These are phyloP conservation scores for Agriotes lineatus DNA, from an alignment of 2,888 invertebrate genomes.

Conservation along the genomic window DNA sequence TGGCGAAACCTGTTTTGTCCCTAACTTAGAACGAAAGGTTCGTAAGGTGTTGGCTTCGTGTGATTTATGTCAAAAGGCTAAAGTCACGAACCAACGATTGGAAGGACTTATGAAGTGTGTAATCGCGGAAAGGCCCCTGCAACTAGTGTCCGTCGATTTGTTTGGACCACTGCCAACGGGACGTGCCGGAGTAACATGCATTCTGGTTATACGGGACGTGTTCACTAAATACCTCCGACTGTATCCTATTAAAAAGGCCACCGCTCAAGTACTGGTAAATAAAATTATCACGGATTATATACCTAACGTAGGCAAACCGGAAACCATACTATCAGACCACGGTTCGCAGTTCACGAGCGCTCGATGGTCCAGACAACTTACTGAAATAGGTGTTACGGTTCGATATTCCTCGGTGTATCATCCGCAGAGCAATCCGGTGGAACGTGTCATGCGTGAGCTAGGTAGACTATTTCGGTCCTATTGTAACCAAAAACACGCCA, in stretches of 20 bases:
- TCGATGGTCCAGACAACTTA: too few species aligned
- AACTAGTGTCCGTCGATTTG: neutral
- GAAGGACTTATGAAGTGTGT: neutral
- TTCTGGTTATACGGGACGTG: slow-evolving; percentile 26
- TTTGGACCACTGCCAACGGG: slow-evolving; percentile 6
- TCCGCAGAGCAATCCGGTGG: too few species aligned
- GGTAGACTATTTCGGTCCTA: too few species aligned
- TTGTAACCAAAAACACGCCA: too few species aligned
- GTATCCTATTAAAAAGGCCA: slow-evolving; percentile 26
- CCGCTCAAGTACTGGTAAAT: neutral
- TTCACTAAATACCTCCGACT: slow-evolving; percentile 35
- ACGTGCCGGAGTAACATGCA: neutral
- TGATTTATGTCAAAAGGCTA: too few species aligned
- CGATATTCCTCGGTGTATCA: too few species aligned
- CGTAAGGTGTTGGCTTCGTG: neutral
- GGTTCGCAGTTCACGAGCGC: too few species aligned
- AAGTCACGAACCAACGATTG: neutral
- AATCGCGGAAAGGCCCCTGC: neutral
- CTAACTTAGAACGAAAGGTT: neutral
- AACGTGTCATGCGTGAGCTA: too few species aligned
- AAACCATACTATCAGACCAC: too few species aligned
- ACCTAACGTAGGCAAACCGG: neutral
- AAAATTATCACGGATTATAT: neutral
- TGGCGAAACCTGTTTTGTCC: neutral
- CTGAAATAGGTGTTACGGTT: too few species aligned